A percentile compares a stretch with the other conserved stretches of the same genome.
phyloP scores from a whole-genome alignment of 2,113 vertebrate species.

The Castor canadensis region DNA sequence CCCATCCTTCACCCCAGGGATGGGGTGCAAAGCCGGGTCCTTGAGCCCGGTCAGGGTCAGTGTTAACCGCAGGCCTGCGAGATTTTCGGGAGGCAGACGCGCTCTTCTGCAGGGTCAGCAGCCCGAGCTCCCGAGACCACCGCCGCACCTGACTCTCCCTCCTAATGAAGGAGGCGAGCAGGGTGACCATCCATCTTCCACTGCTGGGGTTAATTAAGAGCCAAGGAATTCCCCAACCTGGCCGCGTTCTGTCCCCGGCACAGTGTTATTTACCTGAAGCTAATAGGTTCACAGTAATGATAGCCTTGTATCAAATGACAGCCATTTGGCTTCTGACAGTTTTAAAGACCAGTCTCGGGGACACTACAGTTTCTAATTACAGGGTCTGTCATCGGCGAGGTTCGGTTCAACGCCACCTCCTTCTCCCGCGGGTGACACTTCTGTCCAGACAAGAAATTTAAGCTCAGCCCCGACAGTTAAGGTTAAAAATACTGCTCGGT shows the following conservation, averaged over 20 bases:
- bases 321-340: conserved; percentile 85
- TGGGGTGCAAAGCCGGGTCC: not conserved
- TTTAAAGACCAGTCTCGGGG: conserved; percentile 84
- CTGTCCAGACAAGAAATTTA: conserved; percentile 86
- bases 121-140: not conserved
- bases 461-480: conserved; percentile 83
- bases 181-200: conserved; percentile 76
- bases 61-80: not conserved
- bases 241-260: conserved; percentile 76
- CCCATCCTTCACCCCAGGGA: not conserved
- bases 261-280: conserved; percentile 89
- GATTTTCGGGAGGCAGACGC: accelerated
- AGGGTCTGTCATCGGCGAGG: conserved; percentile 82
- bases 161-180: conserved; percentile 76
- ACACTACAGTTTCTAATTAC: conserved; percentile 87
- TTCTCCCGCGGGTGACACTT: conserved; percentile 85
- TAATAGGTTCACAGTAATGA: conserved; percentile 85
- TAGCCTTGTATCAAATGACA: conserved; percentile 84
- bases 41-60: too few species aligned
- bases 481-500: conserved; percentile 86
- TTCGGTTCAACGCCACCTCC: conserved; percentile 81
- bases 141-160: conserved; percentile 9
- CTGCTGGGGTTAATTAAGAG: conserved; percentile 84
- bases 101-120: conserved; percentile 72
- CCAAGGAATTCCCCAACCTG: conserved; percentile 80